Conservation (phyloP, 2,797 vertebrate species). For the Salmo trutta region DNA sequence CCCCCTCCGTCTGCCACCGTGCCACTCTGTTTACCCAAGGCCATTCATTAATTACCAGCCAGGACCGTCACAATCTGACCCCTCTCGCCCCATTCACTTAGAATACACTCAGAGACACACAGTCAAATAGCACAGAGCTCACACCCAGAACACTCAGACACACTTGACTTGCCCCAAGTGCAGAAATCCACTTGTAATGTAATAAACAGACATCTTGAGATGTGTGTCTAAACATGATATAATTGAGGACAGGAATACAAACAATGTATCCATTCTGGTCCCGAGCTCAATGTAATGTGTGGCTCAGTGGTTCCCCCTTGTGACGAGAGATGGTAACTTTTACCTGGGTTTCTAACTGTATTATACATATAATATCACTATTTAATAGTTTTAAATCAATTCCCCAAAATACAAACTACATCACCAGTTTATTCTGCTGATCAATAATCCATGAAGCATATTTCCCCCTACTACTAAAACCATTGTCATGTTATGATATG, state of each 20-base stretch:
- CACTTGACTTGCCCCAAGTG: not conserved
- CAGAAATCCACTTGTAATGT: not conserved
- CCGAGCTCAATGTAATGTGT: not conserved
- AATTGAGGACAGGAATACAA: not conserved
- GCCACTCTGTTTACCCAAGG: constrained; percentile 44
- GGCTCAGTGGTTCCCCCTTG: constrained; percentile 63
- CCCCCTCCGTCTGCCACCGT: constrained; percentile 21
- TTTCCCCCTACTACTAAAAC: not conserved
- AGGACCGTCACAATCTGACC: constrained; percentile 2
- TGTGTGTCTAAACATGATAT: not conserved
- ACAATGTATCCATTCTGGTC: not conserved
- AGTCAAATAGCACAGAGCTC: not conserved
- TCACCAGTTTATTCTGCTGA: not conserved
- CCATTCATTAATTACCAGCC: constrained; percentile 41
- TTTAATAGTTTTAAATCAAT: not conserved
- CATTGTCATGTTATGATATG: not conserved
- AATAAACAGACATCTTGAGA: constrained; percentile 11
- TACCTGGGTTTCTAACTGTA: not conserved
- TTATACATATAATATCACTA: not conserved
- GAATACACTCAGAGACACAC: not conserved
- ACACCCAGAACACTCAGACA: not conserved
- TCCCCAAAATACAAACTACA: not conserved
- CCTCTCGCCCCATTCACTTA: constrained; percentile 34
- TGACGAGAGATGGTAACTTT: constrained; percentile 42
- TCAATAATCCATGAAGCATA: not conserved